phyloP scores from a whole-genome alignment of 1,140 invertebrate genomes.

The Kradibia gibbosae region DNA sequence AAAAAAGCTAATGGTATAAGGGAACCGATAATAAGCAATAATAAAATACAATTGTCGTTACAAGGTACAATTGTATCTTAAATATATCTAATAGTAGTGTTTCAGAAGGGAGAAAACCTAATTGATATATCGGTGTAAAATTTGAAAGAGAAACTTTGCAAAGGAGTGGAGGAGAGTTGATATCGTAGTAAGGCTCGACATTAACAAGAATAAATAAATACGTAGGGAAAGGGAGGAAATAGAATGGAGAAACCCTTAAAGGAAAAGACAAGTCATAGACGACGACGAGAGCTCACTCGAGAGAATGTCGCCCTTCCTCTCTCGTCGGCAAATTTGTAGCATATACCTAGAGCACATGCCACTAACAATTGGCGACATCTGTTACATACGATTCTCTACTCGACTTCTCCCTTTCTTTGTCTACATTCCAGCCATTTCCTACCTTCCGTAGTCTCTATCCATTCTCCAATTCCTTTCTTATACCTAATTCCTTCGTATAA shows the following conservation, averaged over 20 bases:
- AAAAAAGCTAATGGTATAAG: no score
- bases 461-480: not conserved
- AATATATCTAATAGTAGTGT: no score
- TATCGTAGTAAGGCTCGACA: not conserved
- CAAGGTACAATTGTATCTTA: no score
- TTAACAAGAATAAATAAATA: conserved; percentile 10
- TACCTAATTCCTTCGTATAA: conserved; percentile 10
- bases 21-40: no score
- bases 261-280: conserved; percentile 31
- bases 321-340: conserved; percentile 40
- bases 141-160: not conserved
- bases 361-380: conserved; percentile 55
- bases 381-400: conserved; percentile 51
- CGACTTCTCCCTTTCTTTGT: not conserved
- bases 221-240: not conserved
- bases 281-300: conserved; percentile 31
- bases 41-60: no score
- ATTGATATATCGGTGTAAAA: not conserved
- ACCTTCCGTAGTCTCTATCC: not conserved
- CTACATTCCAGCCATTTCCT: not conserved
- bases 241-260: conserved; percentile 32
- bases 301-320: not conserved
- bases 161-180: not conserved
- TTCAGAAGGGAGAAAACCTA: not conserved
- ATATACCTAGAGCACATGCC: conserved; percentile 44